These are phyloP conservation scores for Sciurus carolinensis DNA, from an alignment of 2,797 vertebrate species.

Conservation along the genomic window DNA sequence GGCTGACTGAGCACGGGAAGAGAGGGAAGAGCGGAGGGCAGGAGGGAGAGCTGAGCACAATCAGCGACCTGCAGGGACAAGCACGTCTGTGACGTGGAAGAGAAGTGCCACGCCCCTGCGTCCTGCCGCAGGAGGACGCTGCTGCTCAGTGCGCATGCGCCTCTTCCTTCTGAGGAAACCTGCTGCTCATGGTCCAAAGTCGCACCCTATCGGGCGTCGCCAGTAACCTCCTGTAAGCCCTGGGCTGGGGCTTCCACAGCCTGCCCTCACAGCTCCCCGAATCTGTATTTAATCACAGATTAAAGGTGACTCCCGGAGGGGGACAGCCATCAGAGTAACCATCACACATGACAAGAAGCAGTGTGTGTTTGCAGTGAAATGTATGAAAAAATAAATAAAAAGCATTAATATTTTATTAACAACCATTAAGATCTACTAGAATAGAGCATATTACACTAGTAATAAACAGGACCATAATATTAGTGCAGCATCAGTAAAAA, in stretches of 20 bases:
- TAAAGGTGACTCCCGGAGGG: background rate
- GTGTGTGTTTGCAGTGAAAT: constrained; percentile 69
- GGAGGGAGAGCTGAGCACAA: fast-evolving
- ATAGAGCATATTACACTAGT: constrained; percentile 63
- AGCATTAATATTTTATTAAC: constrained; percentile 84
- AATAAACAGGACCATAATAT: constrained; percentile 67
- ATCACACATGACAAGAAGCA: background rate
- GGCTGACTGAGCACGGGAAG: background rate
- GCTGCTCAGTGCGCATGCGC: fast-evolving
- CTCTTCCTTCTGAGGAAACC: fast-evolving
- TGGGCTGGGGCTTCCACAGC: background rate
- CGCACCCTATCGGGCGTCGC: background rate
- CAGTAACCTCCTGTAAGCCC: background rate
- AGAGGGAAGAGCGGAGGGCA: background rate
- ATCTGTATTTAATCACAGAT: constrained; percentile 17
- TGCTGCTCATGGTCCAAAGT: background rate
- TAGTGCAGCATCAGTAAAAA: constrained; percentile 68
- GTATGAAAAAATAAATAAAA: constrained; percentile 82
- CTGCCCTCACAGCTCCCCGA: background rate
- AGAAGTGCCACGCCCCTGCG: fast-evolving
- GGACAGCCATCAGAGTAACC: constrained; percentile 30
- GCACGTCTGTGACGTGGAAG: fast-evolving
- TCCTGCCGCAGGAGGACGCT: fast-evolving
- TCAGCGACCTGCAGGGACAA: fast-evolving
- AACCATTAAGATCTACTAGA: constrained; percentile 76